phyloP scores from a whole-genome alignment of 30 jellyfish, hydroid and myxozoan species.

The Chironex yamaguchii region DNA sequence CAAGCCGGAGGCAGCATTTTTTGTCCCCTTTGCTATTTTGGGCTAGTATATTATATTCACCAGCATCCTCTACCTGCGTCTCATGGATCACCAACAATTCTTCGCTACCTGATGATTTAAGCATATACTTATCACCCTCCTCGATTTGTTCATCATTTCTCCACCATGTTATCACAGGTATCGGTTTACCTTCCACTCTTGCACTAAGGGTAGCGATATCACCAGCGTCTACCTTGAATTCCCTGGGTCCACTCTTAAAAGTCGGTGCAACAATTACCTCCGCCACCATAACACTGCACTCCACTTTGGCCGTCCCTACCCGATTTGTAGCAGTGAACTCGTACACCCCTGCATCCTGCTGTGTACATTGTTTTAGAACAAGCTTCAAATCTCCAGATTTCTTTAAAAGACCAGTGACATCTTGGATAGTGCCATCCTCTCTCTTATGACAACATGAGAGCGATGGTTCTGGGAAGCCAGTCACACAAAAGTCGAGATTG shows the following conservation, averaged over 20 bases:
- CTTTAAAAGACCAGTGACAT: slow-evolving; percentile 37
- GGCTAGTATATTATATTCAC: slow-evolving; percentile 57
- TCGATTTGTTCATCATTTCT: slow-evolving; percentile 52
- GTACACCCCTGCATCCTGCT: slow-evolving; percentile 75
- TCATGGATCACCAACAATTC: slow-evolving; percentile 16
- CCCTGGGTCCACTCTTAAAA: slow-evolving; percentile 34
- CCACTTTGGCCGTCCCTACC: slow-evolving; percentile 68
- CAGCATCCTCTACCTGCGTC: slow-evolving; percentile 51
- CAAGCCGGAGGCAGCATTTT: not conserved
- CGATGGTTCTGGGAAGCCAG: slow-evolving; percentile 85
- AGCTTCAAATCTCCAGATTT: slow-evolving; percentile 64
- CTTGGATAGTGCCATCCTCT: slow-evolving; percentile 30
- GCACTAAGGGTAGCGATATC: slow-evolving; percentile 48
- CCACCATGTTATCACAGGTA: slow-evolving; percentile 68
- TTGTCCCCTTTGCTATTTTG: slow-evolving; percentile 62
- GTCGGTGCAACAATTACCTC: slow-evolving; percentile 63
- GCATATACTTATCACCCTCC: slow-evolving; percentile 7
- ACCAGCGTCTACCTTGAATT: slow-evolving; percentile 33
- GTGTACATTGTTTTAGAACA: slow-evolving; percentile 48
- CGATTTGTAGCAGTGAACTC: slow-evolving; percentile 71
- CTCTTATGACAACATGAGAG: slow-evolving; percentile 68
- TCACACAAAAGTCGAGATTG: slow-evolving; percentile 61
- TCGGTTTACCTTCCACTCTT: slow-evolving; percentile 78
- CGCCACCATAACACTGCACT: slow-evolving; percentile 52
- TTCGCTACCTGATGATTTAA: slow-evolving; percentile 15